Conservation (phyloP, 2,797 vertebrate genomes). For the Mus spretus region DNA sequence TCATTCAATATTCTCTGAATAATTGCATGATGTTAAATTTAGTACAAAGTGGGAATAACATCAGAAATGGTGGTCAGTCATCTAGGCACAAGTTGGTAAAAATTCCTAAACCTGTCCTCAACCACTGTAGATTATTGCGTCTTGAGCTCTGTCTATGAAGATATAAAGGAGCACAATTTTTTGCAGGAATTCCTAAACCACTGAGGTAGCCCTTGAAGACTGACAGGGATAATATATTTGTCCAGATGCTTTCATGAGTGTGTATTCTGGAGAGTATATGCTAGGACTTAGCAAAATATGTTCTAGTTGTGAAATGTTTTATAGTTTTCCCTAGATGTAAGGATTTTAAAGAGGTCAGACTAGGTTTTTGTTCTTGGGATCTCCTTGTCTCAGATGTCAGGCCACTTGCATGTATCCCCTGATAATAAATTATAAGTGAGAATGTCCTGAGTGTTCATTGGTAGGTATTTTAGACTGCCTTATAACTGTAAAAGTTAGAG, state of each 20-base stretch:
- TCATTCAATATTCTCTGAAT: too few relatives aligned
- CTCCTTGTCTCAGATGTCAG: neutral
- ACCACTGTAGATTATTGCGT: too few relatives aligned
- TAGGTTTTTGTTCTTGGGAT: neutral
- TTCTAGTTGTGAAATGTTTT: neutral
- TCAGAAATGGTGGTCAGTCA: too few relatives aligned
- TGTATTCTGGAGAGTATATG: neutral
- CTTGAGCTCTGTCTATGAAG: too few relatives aligned
- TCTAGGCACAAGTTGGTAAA: too few relatives aligned
- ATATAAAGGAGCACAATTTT: neutral
- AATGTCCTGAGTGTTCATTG: neutral
- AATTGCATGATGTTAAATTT: too few relatives aligned
- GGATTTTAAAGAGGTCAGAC: neutral
- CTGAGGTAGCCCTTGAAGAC: neutral
- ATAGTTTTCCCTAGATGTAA: neutral
- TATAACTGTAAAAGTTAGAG: neutral
- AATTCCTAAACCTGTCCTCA: too few relatives aligned
- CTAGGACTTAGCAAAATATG: neutral
- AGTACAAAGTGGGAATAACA: too few relatives aligned
- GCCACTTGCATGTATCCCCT: neutral
- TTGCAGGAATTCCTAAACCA: neutral
- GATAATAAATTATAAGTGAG: neutral
- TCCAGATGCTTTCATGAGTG: neutral
- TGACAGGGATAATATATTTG: neutral
- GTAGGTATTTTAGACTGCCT: neutral